Evolutionary conservation across 1,140 invertebrate genomes (phyloP).

Genomic region (Drosophila rhopaloa): DNA sequence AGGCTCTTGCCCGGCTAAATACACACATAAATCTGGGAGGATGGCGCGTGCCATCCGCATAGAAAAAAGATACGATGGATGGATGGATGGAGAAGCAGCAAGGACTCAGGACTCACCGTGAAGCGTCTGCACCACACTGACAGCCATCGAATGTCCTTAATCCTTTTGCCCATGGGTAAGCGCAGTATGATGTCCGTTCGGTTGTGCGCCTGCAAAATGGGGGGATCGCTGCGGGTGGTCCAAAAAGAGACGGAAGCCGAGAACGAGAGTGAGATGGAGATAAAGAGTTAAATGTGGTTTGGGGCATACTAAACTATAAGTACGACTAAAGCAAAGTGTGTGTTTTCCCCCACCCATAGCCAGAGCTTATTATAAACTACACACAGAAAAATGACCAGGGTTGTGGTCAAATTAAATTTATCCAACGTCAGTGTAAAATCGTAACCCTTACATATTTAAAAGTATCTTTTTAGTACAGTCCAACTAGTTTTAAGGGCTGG

Average conservation of each 20-base stretch:
- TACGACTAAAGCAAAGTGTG: constrained; percentile 1
- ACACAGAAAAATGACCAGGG: no score
- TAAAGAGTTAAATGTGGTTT: constrained; percentile 17
- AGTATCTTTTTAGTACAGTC: no score
- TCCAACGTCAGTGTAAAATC: no score
- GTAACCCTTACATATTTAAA: no score
- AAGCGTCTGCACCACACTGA: constrained; percentile 95
- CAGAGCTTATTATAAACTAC: background rate
- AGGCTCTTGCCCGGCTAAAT: constrained; percentile 47
- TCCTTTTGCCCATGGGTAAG: constrained; percentile 92
- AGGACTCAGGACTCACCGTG: constrained; percentile 89
- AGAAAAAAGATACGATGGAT: constrained; percentile 19
- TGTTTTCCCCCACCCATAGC: background rate
- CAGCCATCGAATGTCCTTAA: constrained; percentile 94
- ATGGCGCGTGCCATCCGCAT: constrained; percentile 64
- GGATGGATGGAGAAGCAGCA: background rate
- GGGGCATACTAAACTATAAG: constrained; percentile 24
- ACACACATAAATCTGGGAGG: constrained; percentile 69
- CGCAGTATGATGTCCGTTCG: constrained; percentile 92
- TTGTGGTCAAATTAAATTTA: no score
- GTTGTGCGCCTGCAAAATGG: constrained; percentile 90
- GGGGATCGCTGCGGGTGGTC: constrained; percentile 88
- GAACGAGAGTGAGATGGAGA: constrained; percentile 22
- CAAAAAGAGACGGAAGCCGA: constrained; percentile 8
- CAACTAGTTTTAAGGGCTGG: no score